Percentiles rank a stretch among this genome's conserved stretches.
Conservation (phyloP, 2,113 vertebrate species). For the Scatophagus argus region DNA sequence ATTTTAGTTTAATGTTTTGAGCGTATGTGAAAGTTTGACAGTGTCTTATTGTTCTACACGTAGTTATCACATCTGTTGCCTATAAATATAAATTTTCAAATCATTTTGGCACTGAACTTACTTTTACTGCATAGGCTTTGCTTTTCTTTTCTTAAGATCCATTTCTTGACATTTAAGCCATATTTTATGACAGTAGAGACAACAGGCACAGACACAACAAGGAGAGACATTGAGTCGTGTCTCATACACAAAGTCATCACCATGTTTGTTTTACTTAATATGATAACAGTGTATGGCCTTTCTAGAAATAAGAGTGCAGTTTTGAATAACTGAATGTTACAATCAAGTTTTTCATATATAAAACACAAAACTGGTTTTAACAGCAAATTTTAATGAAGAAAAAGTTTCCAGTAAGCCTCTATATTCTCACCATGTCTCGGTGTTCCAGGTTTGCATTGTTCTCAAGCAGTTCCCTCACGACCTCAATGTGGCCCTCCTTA, state of each 20-base stretch:
- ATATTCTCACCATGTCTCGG: conserved; percentile 91
- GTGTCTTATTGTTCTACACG: background rate
- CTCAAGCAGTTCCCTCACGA: conserved; percentile 91
- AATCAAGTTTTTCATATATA: background rate
- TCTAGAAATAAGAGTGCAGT: background rate
- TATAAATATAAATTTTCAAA: background rate
- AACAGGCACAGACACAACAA: background rate
- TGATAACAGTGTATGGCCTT: background rate
- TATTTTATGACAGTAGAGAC: background rate
- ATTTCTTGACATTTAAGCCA: background rate
- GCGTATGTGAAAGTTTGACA: background rate
- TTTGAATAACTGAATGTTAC: background rate
- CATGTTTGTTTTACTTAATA: too few species aligned
- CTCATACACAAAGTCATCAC: background rate
- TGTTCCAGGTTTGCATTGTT: conserved; percentile 92
- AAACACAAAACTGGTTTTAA: background rate
- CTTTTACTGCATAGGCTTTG: background rate
- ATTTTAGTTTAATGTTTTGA: background rate
- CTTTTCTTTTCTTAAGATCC: background rate
- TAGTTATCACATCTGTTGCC: background rate
- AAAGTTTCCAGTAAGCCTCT: background rate
- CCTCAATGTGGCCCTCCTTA: conserved; percentile 92
- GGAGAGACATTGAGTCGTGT: fast-evolving
- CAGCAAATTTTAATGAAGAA: background rate
- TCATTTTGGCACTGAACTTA: background rate